These are phyloP conservation scores for Xenotilapia flavipinnis DNA, from an alignment of 2,113 vertebrate genomes.

Conservation along the genomic window DNA sequence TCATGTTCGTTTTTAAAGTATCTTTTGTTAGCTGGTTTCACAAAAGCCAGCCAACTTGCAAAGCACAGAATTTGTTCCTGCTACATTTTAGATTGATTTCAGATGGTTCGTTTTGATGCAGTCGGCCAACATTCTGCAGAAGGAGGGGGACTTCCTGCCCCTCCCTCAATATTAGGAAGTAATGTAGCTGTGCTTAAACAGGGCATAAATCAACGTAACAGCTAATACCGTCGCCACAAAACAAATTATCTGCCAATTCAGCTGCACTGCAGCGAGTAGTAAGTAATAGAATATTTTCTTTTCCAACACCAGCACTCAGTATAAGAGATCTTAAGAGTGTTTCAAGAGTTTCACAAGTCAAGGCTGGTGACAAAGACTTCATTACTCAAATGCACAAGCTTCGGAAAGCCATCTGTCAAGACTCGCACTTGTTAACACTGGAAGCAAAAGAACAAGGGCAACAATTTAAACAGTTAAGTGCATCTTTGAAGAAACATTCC, in stretches of 20 bases:
- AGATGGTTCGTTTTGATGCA: slow-evolving; percentile 39
- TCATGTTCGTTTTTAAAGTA: slow-evolving; percentile 35
- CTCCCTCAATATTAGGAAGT: slow-evolving; percentile 19
- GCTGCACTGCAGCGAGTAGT: slow-evolving; percentile 74
- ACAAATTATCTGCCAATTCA: slow-evolving; percentile 56
- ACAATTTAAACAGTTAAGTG: slow-evolving; percentile 43
- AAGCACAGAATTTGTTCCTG: slow-evolving; percentile 39
- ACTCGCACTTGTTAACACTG: slow-evolving; percentile 58
- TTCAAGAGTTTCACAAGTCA: slow-evolving; percentile 61
- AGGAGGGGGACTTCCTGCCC: not conserved
- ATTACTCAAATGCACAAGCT: slow-evolving; percentile 46
- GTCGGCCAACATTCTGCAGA: slow-evolving; percentile 8
- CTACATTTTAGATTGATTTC: slow-evolving; percentile 55
- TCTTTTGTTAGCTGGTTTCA: slow-evolving; percentile 34
- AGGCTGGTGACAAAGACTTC: slow-evolving; percentile 63
- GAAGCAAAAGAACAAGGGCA: slow-evolving; percentile 22
- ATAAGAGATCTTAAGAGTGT: slow-evolving; percentile 31
- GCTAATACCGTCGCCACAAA: slow-evolving; percentile 38
- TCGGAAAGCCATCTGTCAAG: slow-evolving; percentile 38
- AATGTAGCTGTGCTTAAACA: slow-evolving; percentile 51
- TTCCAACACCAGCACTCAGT: slow-evolving; percentile 28
- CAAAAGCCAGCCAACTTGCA: slow-evolving; percentile 7
- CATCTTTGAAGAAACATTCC: slow-evolving; percentile 22
- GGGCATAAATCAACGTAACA: slow-evolving; percentile 71
- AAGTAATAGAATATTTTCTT: slow-evolving; percentile 54